A percentile compares a stretch with the other conserved stretches of the same genome.
phyloP scores from a whole-genome alignment of 2,113 vertebrate genomes.

The Jacana jacana region DNA sequence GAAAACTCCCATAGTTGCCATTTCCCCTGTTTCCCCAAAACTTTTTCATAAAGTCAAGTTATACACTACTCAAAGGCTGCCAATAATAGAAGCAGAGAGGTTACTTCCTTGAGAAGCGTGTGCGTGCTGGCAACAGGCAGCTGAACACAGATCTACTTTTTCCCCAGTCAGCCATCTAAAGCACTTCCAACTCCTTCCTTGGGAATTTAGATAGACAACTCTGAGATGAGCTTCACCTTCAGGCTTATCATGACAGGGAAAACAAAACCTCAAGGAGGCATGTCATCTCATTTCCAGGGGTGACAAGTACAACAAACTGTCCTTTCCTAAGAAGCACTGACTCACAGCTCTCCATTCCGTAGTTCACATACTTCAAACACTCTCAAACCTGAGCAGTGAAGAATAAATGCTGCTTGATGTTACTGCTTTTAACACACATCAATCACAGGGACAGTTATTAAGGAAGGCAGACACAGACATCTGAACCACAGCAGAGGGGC shows the following conservation, averaged over 20 bases:
- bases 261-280: neutral
- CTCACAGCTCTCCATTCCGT: neutral
- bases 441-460: neutral
- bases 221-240: neutral
- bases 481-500: neutral
- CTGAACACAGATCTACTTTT: neutral
- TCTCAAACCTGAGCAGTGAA: neutral
- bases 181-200: neutral
- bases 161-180: neutral
- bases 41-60: neutral
- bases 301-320: neutral
- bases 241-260: neutral
- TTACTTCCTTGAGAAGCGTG: fast-evolving
- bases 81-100: neutral
- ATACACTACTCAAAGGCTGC: neutral
- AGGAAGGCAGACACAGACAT: neutral
- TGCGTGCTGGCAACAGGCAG: fast-evolving
- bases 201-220: neutral
- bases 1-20: neutral
- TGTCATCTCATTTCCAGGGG: fast-evolving
- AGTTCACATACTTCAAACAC: neutral
- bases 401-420: neutral
- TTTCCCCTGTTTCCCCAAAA: neutral
- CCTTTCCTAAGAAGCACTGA: neutral
- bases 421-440: neutral